phyloP scores from a whole-genome alignment of 1,140 invertebrate genomes.

The Pseudachorutes palmiensis region DNA sequence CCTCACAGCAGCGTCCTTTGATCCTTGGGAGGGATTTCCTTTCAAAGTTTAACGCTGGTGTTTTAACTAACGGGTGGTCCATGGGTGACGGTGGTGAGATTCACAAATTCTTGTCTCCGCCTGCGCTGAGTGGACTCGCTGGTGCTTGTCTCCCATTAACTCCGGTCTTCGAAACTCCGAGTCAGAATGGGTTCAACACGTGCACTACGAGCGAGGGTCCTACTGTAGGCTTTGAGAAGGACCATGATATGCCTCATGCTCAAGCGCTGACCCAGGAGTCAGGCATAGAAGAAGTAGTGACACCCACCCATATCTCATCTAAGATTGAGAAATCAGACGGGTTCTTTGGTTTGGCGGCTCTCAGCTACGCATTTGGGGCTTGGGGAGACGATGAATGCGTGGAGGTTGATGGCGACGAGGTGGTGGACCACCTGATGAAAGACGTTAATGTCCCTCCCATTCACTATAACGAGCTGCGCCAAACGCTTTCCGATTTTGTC shows the following conservation, averaged over 20 bases:
- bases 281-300: neutral
- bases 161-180: neutral
- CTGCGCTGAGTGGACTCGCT: neutral
- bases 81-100: neutral
- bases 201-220: neutral
- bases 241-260: neutral
- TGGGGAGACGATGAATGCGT: neutral
- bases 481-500: neutral
- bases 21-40: conserved; percentile 31
- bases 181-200: neutral
- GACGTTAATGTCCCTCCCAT: neutral
- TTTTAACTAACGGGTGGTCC: conserved; percentile 16
- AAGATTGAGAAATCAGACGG: neutral
- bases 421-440: neutral
- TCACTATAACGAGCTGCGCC: neutral
- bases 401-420: neutral
- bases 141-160: neutral
- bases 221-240: conserved; percentile 5
- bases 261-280: neutral
- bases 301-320: neutral
- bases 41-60: conserved; percentile 10
- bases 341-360: neutral
- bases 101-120: neutral
- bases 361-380: neutral
- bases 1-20: conserved; percentile 1